Evolutionary conservation across 2,888 invertebrate species (phyloP).

Genomic region (Archips xylosteana): DNA sequence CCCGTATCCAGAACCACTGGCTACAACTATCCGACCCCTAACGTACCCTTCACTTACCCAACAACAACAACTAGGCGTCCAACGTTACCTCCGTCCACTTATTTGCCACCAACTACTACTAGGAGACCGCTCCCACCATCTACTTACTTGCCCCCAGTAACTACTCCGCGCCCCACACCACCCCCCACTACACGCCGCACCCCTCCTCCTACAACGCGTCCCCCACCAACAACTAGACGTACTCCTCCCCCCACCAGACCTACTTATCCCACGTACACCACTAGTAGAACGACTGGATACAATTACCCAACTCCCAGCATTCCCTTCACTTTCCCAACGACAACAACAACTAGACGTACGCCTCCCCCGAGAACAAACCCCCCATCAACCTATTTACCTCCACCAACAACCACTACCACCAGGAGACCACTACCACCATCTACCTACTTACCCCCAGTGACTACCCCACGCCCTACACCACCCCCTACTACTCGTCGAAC

Average conservation of each 20-base stretch:
- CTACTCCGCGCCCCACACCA: slow-evolving; percentile 47
- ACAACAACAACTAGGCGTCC: slow-evolving; percentile 1
- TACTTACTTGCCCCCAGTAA: slow-evolving; percentile 45
- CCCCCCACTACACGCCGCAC: slow-evolving; percentile 43
- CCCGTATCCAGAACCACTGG: slow-evolving; percentile 53
- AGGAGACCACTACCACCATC: slow-evolving; percentile 39
- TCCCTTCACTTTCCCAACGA: slow-evolving; percentile 51
- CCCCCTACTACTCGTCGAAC: slow-evolving; percentile 48
- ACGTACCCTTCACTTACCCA: slow-evolving; percentile 51
- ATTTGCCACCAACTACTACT: slow-evolving; percentile 15
- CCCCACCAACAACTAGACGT: slow-evolving; percentile 38
- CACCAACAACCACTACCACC: slow-evolving; percentile 24
- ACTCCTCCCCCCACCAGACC: slow-evolving; percentile 40
- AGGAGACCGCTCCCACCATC: slow-evolving; percentile 41
- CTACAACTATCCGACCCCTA: slow-evolving; percentile 45
- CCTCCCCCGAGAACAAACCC: slow-evolving; percentile 32
- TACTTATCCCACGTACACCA: slow-evolving; percentile 28
- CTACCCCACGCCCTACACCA: slow-evolving; percentile 46
- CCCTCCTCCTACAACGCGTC: slow-evolving; percentile 44
- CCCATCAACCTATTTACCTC: slow-evolving; percentile 38
- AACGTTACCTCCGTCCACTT: slow-evolving; percentile 18
- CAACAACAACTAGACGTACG: slow-evolving; percentile 47
- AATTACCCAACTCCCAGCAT: slow-evolving; percentile 57
- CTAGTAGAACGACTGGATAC: slow-evolving; percentile 59
- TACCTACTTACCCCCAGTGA: slow-evolving; percentile 45